Conservation (phyloP, 2,888 invertebrate species). For the Apeira syringaria region DNA sequence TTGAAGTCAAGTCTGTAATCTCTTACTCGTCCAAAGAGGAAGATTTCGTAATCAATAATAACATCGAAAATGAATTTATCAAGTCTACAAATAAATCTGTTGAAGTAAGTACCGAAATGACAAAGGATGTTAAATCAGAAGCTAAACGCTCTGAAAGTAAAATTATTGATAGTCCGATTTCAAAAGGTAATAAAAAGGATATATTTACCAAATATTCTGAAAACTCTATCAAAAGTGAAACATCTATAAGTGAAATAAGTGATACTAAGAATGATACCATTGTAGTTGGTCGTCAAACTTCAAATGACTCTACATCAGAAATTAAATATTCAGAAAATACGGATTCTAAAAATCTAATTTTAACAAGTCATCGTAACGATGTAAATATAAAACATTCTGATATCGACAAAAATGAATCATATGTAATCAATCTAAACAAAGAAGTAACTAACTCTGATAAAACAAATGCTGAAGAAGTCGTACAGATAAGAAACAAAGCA, state of each 20-base stretch:
- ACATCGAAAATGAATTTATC: background rate
- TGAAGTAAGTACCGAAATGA: background rate
- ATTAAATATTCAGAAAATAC: too few species aligned
- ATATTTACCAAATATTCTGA: background rate
- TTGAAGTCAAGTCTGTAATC: constrained; percentile 22
- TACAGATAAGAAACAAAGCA: constrained; percentile 55
- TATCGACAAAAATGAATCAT: background rate
- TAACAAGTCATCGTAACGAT: background rate
- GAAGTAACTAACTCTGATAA: background rate
- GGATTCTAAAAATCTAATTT: background rate
- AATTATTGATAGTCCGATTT: background rate
- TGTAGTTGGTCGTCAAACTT: background rate
- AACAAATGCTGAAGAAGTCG: constrained; percentile 36
- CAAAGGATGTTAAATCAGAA: background rate
- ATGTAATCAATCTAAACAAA: too few species aligned
- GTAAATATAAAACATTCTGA: background rate
- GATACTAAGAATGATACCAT: background rate
- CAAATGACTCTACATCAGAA: background rate
- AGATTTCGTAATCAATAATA: constrained; percentile 6
- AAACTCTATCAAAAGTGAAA: background rate
- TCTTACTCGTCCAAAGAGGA: constrained; percentile 14
- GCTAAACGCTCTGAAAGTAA: background rate
- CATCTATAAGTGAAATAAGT: background rate
- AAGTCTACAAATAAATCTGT: background rate
- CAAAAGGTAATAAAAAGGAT: background rate